Percentiles rank a stretch among this genome's conserved stretches.
Evolutionary conservation across 1,140 invertebrate genomes (phyloP).

Genomic region (Trinorchestia longiramus): DNA sequence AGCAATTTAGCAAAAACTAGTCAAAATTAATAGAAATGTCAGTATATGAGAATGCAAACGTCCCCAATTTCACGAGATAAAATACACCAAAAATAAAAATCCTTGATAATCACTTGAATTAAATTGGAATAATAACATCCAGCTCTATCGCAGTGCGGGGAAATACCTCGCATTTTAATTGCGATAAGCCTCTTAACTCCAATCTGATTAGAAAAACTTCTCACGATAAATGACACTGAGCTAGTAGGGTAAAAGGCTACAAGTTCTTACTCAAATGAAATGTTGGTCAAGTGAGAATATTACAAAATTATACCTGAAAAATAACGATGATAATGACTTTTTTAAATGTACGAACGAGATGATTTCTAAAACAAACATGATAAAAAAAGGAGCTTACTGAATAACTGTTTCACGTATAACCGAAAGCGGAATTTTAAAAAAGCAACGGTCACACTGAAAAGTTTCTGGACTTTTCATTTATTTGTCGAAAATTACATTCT

Average conservation of each 20-base stretch:
- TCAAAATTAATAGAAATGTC: too few relatives aligned
- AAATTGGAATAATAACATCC: neutral
- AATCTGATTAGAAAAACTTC: neutral
- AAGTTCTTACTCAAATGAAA: neutral
- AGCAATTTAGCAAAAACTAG: too few relatives aligned
- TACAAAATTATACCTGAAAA: neutral
- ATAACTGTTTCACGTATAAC: neutral
- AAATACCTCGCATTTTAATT: neutral
- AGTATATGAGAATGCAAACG: too few relatives aligned
- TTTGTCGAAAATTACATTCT: neutral
- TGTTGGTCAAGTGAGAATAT: neutral
- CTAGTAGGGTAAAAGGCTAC: neutral
- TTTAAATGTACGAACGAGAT: neutral
- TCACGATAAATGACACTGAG: neutral
- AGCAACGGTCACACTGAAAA: neutral
- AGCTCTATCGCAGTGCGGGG: neutral
- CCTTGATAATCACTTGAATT: neutral
- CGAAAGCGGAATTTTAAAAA: neutral
- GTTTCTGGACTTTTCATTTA: neutral
- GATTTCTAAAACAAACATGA: neutral
- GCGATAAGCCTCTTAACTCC: neutral
- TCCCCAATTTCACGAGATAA: too few relatives aligned
- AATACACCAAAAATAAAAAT: too few relatives aligned
- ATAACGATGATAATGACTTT: neutral
- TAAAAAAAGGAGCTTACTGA: neutral